phyloP scores from a whole-genome alignment of 1,140 invertebrate species.

The Chymomyza costata region DNA sequence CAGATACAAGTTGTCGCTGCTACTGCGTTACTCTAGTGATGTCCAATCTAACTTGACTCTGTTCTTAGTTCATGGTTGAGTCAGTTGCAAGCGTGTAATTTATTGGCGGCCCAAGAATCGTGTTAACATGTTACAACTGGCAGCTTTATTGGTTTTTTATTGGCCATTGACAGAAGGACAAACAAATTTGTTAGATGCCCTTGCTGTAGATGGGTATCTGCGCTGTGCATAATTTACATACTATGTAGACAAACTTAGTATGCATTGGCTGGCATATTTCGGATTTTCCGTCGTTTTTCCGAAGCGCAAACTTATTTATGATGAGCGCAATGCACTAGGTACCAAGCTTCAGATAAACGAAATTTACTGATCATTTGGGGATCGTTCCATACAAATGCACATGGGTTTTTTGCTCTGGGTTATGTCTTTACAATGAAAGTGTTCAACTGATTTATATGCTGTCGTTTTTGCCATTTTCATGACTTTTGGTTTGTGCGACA shows the following conservation, averaged over 20 bases:
- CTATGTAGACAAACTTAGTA: too few species aligned
- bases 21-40: too few species aligned
- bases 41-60: too few species aligned
- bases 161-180: constrained; percentile 73
- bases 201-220: constrained; percentile 44
- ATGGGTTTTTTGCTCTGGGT: constrained; percentile 38
- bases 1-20: constrained; percentile 19
- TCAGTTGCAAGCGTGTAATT: constrained; percentile 43
- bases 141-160: constrained; percentile 75
- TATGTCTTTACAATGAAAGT: constrained; percentile 36
- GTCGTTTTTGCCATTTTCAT: constrained; percentile 25
- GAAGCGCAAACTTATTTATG: constrained; percentile 52
- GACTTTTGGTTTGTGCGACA: constrained; percentile 32
- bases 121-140: constrained; percentile 51
- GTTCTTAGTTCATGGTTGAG: too few species aligned
- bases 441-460: constrained; percentile 64
- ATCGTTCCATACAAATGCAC: constrained; percentile 48
- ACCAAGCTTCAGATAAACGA: not conserved
- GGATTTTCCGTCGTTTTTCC: constrained; percentile 19
- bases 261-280: too few species aligned
- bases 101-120: constrained; percentile 47
- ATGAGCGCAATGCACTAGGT: constrained; percentile 29
- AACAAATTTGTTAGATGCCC: constrained; percentile 53
- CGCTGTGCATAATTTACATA: too few species aligned
- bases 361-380: not conserved